phyloP scores from a whole-genome alignment of 2,888 invertebrate genomes.

The Sinelater perroti region DNA sequence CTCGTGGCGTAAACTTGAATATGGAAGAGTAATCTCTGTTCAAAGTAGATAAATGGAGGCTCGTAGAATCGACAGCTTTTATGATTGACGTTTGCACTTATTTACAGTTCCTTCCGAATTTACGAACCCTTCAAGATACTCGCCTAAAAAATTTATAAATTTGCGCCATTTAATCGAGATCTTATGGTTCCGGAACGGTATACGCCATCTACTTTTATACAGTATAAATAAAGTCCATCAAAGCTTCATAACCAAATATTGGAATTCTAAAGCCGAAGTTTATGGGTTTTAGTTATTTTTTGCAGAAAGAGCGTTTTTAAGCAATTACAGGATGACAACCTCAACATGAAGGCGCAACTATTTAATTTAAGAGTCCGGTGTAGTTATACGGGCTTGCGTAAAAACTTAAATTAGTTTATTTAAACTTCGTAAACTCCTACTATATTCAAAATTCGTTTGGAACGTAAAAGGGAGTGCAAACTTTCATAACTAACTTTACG shows the following conservation, averaged over 20 bases:
- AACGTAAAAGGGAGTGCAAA: slow-evolving; percentile 6
- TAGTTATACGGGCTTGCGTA: too few relatives aligned
- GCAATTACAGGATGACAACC: too few relatives aligned
- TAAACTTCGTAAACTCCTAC: too few relatives aligned
- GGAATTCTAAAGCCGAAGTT: background rate
- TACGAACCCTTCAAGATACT: background rate
- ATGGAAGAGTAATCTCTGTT: background rate
- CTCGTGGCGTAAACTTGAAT: background rate
- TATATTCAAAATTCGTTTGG: slow-evolving; percentile 1
- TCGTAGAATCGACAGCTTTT: background rate
- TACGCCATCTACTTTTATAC: too few relatives aligned
- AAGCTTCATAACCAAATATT: too few relatives aligned
- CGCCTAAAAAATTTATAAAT: background rate
- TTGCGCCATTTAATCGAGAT: background rate
- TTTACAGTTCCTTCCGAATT: background rate
- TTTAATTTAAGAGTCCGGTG: too few relatives aligned
- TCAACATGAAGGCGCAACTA: too few relatives aligned
- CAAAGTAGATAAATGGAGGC: too few relatives aligned
- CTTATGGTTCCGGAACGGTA: too few relatives aligned
- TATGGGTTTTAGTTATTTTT: background rate
- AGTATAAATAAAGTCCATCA: too few relatives aligned
- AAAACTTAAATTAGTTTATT: too few relatives aligned
- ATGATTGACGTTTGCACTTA: background rate
- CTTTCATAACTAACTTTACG: slow-evolving; percentile 10
- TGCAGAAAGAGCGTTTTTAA: too few relatives aligned